Conservation (phyloP, 2,113 vertebrate species). For the Trematocara zebra region DNA sequence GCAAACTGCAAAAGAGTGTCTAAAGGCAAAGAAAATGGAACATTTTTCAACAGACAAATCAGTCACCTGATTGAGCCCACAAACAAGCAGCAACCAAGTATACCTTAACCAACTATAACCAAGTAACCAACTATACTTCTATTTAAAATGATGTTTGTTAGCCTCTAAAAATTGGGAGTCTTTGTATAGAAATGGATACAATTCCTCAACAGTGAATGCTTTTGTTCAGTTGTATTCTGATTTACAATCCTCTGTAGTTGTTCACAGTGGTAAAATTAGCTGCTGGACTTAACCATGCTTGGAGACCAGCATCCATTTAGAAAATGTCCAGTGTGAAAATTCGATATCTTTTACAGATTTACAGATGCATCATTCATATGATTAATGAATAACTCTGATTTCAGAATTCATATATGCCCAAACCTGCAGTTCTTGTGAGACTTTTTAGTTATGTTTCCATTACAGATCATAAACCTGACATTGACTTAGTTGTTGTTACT, state of each 20-base stretch:
- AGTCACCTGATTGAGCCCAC: neutral
- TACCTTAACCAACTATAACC: neutral
- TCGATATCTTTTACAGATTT: neutral
- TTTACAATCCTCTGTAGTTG: neutral
- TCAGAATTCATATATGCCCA: neutral
- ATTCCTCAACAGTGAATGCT: neutral
- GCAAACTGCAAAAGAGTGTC: neutral
- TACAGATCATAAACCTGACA: neutral
- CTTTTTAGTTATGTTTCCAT: neutral
- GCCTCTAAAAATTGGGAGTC: neutral
- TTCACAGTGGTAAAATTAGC: neutral
- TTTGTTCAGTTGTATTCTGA: neutral
- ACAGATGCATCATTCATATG: neutral
- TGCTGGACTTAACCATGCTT: neutral
- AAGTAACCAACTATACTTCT: neutral
- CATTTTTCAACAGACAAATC: neutral
- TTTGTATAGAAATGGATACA: neutral
- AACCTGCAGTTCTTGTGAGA: neutral
- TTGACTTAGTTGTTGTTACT: neutral
- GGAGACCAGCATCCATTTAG: neutral
- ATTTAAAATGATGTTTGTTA: neutral
- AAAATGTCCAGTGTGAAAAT: neutral
- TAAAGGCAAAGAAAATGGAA: neutral
- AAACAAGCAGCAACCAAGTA: neutral
- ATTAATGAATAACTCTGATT: neutral